phyloP scores from a whole-genome alignment of 2,888 invertebrate genomes.

The Drosophila cognata region DNA sequence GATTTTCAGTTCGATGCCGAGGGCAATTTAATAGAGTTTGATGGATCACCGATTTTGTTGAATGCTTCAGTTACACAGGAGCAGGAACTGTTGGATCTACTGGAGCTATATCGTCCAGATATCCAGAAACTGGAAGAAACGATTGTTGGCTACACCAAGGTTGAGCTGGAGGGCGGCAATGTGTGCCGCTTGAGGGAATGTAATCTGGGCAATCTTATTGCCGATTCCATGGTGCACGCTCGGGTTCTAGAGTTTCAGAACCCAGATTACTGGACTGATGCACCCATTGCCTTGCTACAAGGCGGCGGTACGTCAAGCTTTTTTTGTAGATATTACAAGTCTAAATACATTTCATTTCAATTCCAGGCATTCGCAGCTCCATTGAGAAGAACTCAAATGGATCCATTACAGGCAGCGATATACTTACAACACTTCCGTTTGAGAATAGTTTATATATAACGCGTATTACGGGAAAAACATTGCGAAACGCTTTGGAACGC shows the following conservation, averaged over 20 bases:
- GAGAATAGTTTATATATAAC: conserved; percentile 89
- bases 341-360: background rate
- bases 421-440: conserved; percentile 92
- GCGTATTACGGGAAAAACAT: conserved; percentile 88
- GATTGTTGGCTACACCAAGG: conserved; percentile 89
- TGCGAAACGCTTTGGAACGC: conserved; percentile 89
- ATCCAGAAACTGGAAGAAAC: conserved; percentile 86
- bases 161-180: conserved; percentile 88
- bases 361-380: conserved; percentile 87
- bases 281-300: conserved; percentile 91
- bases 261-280: conserved; percentile 89
- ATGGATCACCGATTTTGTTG: conserved; percentile 92
- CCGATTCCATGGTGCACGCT: conserved; percentile 90
- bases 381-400: conserved; percentile 86
- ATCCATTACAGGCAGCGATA: conserved; percentile 89
- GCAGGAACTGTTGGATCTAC: conserved; percentile 87
- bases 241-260: conserved; percentile 84
- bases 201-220: conserved; percentile 92
- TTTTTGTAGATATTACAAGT: too few species aligned
- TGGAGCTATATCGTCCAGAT: conserved; percentile 87
- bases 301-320: conserved; percentile 87
- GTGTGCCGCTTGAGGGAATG: conserved; percentile 91
- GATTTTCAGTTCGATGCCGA: conserved; percentile 87
- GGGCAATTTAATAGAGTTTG: conserved; percentile 89
- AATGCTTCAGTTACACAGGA: conserved; percentile 89